Evolutionary conservation across 2,113 vertebrate genomes (phyloP), one percentile per base, ranked within the genome.

Genomic region (Trachemys scripta): DNA sequence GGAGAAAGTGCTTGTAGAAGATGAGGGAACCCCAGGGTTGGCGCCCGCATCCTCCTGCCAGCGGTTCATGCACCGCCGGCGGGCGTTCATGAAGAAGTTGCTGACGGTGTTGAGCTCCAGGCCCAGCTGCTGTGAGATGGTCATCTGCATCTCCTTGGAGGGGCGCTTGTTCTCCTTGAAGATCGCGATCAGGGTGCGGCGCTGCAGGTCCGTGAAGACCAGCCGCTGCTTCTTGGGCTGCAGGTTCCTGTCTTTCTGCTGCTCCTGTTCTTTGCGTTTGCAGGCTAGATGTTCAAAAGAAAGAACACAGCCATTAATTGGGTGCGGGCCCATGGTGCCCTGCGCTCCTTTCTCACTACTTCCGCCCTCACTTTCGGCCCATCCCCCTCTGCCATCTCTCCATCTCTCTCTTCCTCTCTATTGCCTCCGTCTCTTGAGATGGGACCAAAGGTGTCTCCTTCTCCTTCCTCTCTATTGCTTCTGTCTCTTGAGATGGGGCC

Each of bases 31-130:
- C 45, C 99, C 99, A 0, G 99, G 98, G 93, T 99, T 98, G 93
- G 98, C 75, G 10, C 99, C 98, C 0, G 99, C 99, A 96, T 99
- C 99, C 84, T 99, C 99, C 35, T 99, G 99, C 99, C 99, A 99
- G 97, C 99, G 99, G 98, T 99, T 99, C 98, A 99, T 99, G 87
- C 99, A 99, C 84, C 99, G 99, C 96, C 99, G 99, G n/a, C 99
- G 99, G 27, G 99, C 99, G 3, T 99, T 99, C 99, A 99, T 99
- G 98, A 99, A 99, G 99, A 99, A 99, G 97, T 99, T 99, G 99
- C 99, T 99, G 99, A 99, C 99, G 3, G 99, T 99, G 98, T 97
- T 99, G 98, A 99, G 99, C 98, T 99, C 99, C 98, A 99, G 97
- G 96, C 99, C 99, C 54, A 99, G 99, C 97, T 99, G 99, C 98